Conservation (phyloP, 2,113 vertebrate species). For the Sapajus apella region DNA sequence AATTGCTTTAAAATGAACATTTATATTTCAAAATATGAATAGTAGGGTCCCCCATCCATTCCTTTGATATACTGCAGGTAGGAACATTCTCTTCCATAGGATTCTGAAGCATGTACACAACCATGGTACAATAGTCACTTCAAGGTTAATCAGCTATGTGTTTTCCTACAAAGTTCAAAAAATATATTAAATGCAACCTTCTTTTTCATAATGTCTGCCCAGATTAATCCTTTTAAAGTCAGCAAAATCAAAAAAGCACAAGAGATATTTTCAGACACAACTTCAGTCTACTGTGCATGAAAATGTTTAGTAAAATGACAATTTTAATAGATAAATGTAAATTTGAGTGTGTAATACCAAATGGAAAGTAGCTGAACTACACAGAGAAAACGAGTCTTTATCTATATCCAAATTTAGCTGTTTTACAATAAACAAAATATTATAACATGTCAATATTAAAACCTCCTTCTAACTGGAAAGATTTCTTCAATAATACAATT, state of each 20-base stretch:
- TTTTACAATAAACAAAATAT: conserved; percentile 62
- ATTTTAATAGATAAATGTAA: conserved; percentile 86
- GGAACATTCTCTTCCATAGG: conserved; percentile 67
- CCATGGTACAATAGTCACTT: conserved; percentile 73
- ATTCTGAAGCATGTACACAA: conserved; percentile 74
- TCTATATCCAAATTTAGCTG: conserved; percentile 55
- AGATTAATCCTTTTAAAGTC: conserved; percentile 80
- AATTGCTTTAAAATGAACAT: conserved; percentile 59
- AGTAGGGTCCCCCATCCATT: conserved; percentile 9
- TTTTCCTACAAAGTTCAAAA: conserved; percentile 78
- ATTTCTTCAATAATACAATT: conserved; percentile 58
- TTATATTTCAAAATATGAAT: conserved; percentile 47
- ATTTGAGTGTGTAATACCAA: conserved; percentile 86
- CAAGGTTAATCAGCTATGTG: conserved; percentile 77
- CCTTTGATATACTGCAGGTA: conserved; percentile 55
- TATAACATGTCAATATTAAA: conserved; percentile 56
- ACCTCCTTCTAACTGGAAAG: conserved; percentile 65
- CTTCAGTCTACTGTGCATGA: conserved; percentile 82
- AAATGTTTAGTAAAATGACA: conserved; percentile 88
- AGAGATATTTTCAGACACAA: conserved; percentile 81
- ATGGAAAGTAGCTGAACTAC: conserved; percentile 88
- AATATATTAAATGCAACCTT: conserved; percentile 82
- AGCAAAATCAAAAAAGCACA: conserved; percentile 73
- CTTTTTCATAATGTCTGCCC: conserved; percentile 83
- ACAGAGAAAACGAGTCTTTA: conserved; percentile 86